Evolutionary conservation across 2,888 invertebrate species (phyloP), one percentile per base, ranked within the genome.

Genomic region (Amblyjoppa fuscipennis): DNA sequence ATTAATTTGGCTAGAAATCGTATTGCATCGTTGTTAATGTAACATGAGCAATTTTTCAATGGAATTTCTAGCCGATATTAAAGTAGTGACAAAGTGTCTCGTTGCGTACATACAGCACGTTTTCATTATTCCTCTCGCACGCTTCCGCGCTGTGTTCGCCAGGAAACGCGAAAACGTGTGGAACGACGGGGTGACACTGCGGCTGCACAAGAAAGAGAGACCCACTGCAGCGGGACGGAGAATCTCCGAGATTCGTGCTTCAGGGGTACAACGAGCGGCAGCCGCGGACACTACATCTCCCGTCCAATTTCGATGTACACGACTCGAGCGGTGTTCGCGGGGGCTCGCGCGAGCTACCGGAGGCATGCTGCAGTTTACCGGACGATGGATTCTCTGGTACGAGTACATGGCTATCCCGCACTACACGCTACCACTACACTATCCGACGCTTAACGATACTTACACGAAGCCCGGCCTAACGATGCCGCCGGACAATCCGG

Each of bases 221-320:
- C 56, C 75, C n/a, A 31, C 41, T 51, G 61, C 51, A 53, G 59
- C 64, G 68, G 68, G 81, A 66, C 69, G 83, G 70, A 75, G 74
- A 83, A 75, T 80, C 81, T 80, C 81, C 81, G 77, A 87, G 85
- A 87, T 87, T 84, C 81, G 83, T 70, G 77, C 76, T 53, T 41
- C 69, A 71, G 53, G 53, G 75, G 56, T 70, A 61, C 45, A 79
- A 59, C 38, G 66, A 45, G 79, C 76, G 75, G 51, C 82, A 86
- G 83, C 79, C 79, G 89, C 90, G 92, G 91, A 92, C 92, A 93
- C 92, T 93, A 93, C 93, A 93, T 93, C 93, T 93, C 92, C 93
- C 90, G 91, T 93, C 91, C 93, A 93, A 93, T 93, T 93, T 93
- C 89, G 91, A 88, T 90, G 88, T 91, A 92, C 92, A 92, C 90